phyloP scores from a whole-genome alignment of 2,888 invertebrate genomes.

The Hetaerina titia region DNA sequence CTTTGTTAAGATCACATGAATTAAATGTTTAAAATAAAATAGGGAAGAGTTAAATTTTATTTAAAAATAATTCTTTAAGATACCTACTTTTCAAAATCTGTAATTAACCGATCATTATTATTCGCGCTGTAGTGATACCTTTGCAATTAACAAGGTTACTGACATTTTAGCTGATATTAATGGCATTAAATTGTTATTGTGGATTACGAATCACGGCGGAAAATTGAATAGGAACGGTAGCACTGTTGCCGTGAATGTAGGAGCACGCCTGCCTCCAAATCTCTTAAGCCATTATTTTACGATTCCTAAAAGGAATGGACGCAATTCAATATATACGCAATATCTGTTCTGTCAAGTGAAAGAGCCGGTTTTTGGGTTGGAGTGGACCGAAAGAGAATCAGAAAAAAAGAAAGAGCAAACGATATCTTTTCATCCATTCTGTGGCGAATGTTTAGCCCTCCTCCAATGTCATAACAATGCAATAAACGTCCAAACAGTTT shows the following conservation, averaged over 20 bases:
- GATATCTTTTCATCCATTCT: background rate
- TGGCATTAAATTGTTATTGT: too few species aligned
- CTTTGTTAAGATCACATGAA: too few species aligned
- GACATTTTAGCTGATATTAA: too few species aligned
- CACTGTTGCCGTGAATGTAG: background rate
- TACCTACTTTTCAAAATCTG: too few species aligned
- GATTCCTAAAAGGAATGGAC: background rate
- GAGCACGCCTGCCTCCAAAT: background rate
- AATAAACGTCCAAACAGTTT: conserved; percentile 55
- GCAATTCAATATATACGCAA: background rate
- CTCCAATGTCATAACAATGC: background rate
- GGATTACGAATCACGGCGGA: too few species aligned
- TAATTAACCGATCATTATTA: too few species aligned
- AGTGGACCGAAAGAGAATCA: conserved; percentile 1
- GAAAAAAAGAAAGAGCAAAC: background rate
- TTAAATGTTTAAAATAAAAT: too few species aligned
- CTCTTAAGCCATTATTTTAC: background rate
- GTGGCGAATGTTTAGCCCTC: conserved; percentile 1
- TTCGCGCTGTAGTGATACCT: too few species aligned
- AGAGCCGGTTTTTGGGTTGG: background rate
- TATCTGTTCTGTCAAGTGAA: background rate
- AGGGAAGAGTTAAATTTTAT: too few species aligned
- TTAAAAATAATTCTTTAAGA: too few species aligned
- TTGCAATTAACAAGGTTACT: too few species aligned
- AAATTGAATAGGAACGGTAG: too few species aligned